Base-by-base conservation (phyloP, 2,888 invertebrate species). In the Nomada flava region DNA sequence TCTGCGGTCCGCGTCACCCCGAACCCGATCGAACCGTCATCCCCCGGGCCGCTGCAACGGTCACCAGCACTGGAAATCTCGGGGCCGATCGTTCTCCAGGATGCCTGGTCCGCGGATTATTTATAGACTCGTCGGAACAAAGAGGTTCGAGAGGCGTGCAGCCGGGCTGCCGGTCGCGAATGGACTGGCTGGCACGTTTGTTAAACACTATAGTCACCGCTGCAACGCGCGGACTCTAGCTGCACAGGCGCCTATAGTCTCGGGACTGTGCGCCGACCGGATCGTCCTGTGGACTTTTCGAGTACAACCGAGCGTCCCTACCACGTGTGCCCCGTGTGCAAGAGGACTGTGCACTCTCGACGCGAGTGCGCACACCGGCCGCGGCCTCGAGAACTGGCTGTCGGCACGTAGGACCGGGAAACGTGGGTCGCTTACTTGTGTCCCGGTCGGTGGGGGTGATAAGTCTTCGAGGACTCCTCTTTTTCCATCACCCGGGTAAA, bases 121-220 rank as follows among this genome's bases (percentile, higher is more conserved):
- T 74, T 74, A 63, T 73, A 36, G 80, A 65, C 74, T 47, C 55
- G 76, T 70, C 85, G 47, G 85, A 87, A 90, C 88, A 89, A 89
- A 88, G 88, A 86, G 86, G 86, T 86, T 89, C 88, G 89, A 89
- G 55, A 57, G 15, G 85, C 88, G 90, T 91, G 90, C 88, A 90
- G 91, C 91, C 88, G 84, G 92, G 89, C 81, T 92, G 91, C 89
- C 92, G 91, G 91, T 89, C 92, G 92, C 92, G 91, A 91, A 90
- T 91, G 89, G 85, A 92, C 92, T 92, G 92, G 89, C 89, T 90
- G 90, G 29, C 79, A 84, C 81, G 76, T 82, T 86, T 26, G 82
- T 85, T 91, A 90, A 89, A 90, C 90, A 87, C 88, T 88, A 84
- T 85, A 89, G 86, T 82, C 86, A 83, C 74, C 76, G 67, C 86